Evolutionary conservation across 2,113 vertebrate species (phyloP), one percentile per base, ranked within the genome.

Genomic region (Loxodonta africana): DNA sequence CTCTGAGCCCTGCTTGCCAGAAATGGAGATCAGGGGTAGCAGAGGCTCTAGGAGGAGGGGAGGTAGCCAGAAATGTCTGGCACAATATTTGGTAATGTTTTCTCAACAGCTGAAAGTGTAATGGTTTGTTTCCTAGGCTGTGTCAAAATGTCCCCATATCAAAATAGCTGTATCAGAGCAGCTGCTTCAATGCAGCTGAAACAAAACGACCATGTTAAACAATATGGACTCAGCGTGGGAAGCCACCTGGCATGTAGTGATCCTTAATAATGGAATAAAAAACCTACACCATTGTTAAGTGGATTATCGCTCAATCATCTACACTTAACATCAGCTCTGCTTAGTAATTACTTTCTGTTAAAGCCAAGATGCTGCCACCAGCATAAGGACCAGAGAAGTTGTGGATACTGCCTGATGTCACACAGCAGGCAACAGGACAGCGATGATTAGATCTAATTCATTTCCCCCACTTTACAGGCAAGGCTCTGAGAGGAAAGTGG

Each of bases 121-220:
- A 95, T 95, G 94, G 65, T 93, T 96, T 97, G 77, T 95, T 97
- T 95, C 92, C 77, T 89, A n/a, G 69, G 62, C 73, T 88, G 46
- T 94, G 94, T 95, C 97, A 97, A 83, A 94, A 90, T 78, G 73
- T 94, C 84, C 94, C 84, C 73, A 6, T 76, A 93, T 92, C 90
- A 82, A 97, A 97, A 69, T 20, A 92, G 71, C 63, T 69, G 3
- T 87, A 84, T 74, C 81, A 41, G 77, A 91, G 92, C 33, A 82
- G 90, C 90, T 85, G 81, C 30, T 53, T 88, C 90, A 23, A 2
- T 2, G 60, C 17, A 26, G 53, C 82, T 37, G 20, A 95, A 92
- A 95, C 94, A 85, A 95, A 97, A 94, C 60, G 46, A 86, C 81
- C 18, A 23, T 62, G 77, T 90, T 71, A 62, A 82, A 69, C 83